Evolutionary conservation across 2,797 vertebrate species (phyloP), one percentile per base, ranked within the genome.

Genomic region (Halcyon chelicuti): DNA sequence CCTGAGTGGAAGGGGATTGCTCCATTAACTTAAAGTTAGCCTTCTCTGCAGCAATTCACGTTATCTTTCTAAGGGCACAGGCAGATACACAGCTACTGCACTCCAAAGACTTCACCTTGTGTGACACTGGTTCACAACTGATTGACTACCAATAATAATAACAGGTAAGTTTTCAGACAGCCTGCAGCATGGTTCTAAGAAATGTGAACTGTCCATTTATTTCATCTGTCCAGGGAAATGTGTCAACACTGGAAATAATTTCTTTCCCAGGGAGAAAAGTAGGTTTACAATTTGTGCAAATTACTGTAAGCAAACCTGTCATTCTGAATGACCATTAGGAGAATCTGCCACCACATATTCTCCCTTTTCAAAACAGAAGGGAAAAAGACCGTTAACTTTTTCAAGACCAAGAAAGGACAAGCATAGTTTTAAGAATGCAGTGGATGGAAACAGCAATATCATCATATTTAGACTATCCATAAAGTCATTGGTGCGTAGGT

Each of bases 271-370:
- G 5, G 15, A 77, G 78, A 91, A 91, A 94, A 95, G 75, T 83
- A 51, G 70, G 57, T 93, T 95, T 94, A 62, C 61, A 80, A 58
- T 94, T 93, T 96, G 35, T 49, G 83, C 65, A 71, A 90, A 74
- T 95, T 94, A 93, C 78, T 88, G 54, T 86, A 93, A 91, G 65
- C 47, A 96, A 86, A 88, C n/a, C 39, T 71, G 28, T 78, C 40
- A 91, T 86, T 88, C 61, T 77, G 57, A 88, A 82, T 78, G 72
- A 65, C 68, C 68, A 57, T 91, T 71, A 95, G 40, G 26, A 94
- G 21, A 93, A n/a, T 79, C 55, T 77, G 37, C 63, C 67, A 80
- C 28, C 8, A 49, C 5, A 5, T 55, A 83, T 76, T 88, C 91
- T 79, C 61, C 31, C 31, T 72, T 80, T 94, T 78, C 33, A 90